phyloP scores from a whole-genome alignment of 2,797 vertebrate genomes.

The Rhynchotus rufescens region DNA sequence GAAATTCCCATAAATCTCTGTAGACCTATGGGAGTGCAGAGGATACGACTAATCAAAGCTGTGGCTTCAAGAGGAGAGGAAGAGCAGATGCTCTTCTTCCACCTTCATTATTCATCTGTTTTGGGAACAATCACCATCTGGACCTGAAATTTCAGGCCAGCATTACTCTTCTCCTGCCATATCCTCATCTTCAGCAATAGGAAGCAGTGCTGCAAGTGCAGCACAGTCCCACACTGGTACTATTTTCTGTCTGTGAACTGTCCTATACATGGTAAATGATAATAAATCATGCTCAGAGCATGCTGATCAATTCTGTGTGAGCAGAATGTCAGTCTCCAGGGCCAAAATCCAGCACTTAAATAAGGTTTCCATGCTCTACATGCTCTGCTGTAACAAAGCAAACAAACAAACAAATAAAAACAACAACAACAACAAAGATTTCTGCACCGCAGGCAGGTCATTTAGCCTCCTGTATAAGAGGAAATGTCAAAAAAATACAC shows the following conservation, averaged over 20 bases:
- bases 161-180: not conserved
- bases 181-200: not conserved
- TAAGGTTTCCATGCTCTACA: constrained; percentile 26
- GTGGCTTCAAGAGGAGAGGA: not conserved
- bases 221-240: not conserved
- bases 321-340: constrained; percentile 23
- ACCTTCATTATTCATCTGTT: not conserved
- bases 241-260: constrained; percentile 24
- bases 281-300: constrained; percentile 40
- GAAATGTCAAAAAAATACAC: constrained; percentile 33
- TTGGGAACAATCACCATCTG: not conserved
- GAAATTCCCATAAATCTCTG: not conserved
- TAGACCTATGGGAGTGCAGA: not conserved
- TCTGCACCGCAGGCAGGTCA: constrained; percentile 8
- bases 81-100: not conserved
- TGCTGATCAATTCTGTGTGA: not conserved
- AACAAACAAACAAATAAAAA: no score
- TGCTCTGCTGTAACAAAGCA: not conserved
- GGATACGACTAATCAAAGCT: not conserved
- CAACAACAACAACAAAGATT: no score
- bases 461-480: constrained; percentile 16
- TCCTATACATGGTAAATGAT: not conserved
- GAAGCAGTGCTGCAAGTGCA: not conserved
- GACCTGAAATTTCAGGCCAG: constrained; percentile 16
- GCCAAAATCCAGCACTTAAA: constrained; percentile 29